Base-by-base conservation (phyloP, 2,888 invertebrate genomes). In the Spisula subtruncata region DNA sequence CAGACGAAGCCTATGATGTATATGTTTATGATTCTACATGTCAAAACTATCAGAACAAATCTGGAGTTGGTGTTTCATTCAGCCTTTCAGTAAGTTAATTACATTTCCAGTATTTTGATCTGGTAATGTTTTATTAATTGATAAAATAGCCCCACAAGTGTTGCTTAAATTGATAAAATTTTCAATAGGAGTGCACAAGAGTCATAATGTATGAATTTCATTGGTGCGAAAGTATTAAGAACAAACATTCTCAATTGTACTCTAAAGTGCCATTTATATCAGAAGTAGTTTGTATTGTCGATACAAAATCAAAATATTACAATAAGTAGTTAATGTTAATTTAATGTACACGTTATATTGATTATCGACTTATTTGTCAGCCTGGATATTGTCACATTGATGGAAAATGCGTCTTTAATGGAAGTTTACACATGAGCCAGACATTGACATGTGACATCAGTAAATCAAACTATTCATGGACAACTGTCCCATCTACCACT, bases 21-120 rank as follows among this genome's bases (percentile, higher is more conserved):
- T 87, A 83, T 83, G 66, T 87, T 12, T 87, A 54, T 79, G 51
- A 87, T n/a, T 86, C 86, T 4, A 60, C 81, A n/a, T 86, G 86
- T 46, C 86, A 86, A 51, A 48, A 32, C 5, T 81, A 71, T 32
- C 56, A 32, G 8, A 60, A 83, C n/a, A 18, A 46, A 29, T 12
- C 81, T 6, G 46, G 46, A 0, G 51, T 79, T 18, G 66, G 60
- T 14, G 29, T 81, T 25, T 71, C 60, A 14, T 86, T 86, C 81
- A 29, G 41, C 4, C 71, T 86, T 8, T 81, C 80, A 66, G 86
- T 86, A 56, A 56, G 75, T 79, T 29, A 54, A 48, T 20, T 41
- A 41, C n/a, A n/a, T 41, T 8, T 41, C 41, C 8, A 5, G 41
- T 41, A 41, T 60, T 35, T 32, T 35, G 35, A 18, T n/a, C n/a